Evolutionary conservation across 1,140 invertebrate genomes (phyloP).

Genomic region (Colletes gigas): DNA sequence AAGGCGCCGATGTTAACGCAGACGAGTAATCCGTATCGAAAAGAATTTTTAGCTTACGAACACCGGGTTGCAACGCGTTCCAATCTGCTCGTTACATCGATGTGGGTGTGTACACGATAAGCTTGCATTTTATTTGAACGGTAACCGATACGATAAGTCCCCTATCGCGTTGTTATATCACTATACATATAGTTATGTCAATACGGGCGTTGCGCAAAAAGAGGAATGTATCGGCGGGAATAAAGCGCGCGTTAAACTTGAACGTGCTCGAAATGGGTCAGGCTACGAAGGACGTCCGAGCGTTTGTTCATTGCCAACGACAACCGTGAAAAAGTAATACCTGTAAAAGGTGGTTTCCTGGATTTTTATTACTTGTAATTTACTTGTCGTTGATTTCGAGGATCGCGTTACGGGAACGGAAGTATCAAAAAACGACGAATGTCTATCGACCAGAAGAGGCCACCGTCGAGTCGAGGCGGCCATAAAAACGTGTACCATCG

Average conservation of each 20-base stretch:
- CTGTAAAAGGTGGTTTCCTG: too few relatives aligned
- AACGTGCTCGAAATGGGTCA: neutral
- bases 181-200: slow-evolving; percentile 2
- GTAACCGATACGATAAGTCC: slow-evolving; percentile 19
- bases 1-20: neutral
- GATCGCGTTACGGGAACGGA: neutral
- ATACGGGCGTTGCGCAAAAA: neutral
- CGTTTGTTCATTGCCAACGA: too few relatives aligned
- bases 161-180: slow-evolving; percentile 14
- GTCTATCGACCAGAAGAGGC: neutral
- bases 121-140: slow-evolving; percentile 16
- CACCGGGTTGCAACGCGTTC: too few relatives aligned
- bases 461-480: neutral
- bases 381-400: too few relatives aligned
- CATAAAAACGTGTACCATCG: slow-evolving; percentile 28
- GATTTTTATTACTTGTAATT: too few relatives aligned
- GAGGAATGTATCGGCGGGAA: neutral
- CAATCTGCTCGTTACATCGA: neutral
- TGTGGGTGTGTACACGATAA: slow-evolving; percentile 38
- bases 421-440: slow-evolving; percentile 10
- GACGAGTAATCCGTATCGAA: neutral
- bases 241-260: neutral
- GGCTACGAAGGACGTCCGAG: neutral
- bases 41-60: slow-evolving; percentile 13
- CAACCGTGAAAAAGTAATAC: too few relatives aligned